Base-by-base conservation (phyloP, 1,140 invertebrate species). In the Cyclina sinensis region DNA sequence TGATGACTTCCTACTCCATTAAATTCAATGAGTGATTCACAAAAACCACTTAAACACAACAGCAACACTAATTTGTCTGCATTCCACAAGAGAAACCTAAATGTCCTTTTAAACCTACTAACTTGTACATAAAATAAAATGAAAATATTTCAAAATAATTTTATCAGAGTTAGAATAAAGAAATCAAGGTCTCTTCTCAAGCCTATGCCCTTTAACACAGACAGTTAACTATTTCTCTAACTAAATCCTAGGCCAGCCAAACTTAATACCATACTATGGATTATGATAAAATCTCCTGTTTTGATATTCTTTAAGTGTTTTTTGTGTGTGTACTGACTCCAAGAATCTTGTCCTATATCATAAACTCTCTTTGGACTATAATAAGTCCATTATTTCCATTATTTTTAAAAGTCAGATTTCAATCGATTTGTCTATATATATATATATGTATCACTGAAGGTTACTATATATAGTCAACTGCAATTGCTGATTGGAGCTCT, bases 11-110 rank as follows among this genome's bases (percentile, higher is more conserved):
- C 74, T 84, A 84, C 65, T 54, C 30, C 82, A 84, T 84, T 73
- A 84, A 73, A 73, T 54, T 84, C 82, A 84, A 84, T 84, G 82
- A 84, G 32, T 84, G 62, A 84, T 73, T 84, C 82, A 84, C 74
- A 54, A 84, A 83, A 54, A 68, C 37, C n/a, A 27, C 32, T 78
- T 54, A 12, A 78, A 70, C 35, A 70, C 65, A 70, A 78, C 74
- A 54, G 16, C 46, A 30, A 70, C 35, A 70, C 65, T 27, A 70
- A 70, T 70, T 70, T 70, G 32, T 37, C 32, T 70, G 65, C 65
- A 37, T 70, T 70, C 65, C 7, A 35, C 27, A 70, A 35, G 4
- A 70, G 35, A 70, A 70, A 70, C n/a, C 24, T 5, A n/a, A 62
- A 27, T 62, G n/a, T 27, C 24, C 57, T 62, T 27, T 57, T 27